phyloP scores from a whole-genome alignment of 2,797 vertebrate genomes.

The Pangasius djambal region DNA sequence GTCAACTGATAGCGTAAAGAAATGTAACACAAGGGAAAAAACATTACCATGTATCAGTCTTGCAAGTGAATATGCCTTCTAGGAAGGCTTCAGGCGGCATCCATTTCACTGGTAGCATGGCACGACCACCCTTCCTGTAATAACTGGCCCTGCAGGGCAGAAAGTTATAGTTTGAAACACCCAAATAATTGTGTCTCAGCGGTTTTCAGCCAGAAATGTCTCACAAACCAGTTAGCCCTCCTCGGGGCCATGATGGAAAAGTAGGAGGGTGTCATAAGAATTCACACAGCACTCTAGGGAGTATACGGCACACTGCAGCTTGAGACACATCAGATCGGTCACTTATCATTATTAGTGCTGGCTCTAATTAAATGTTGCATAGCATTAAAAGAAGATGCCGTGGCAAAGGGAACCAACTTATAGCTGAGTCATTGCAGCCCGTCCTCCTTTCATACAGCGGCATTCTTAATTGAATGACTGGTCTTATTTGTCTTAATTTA shows the following conservation, averaged over 20 bases:
- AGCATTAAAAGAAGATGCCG: not conserved
- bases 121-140: slow-evolving; percentile 87
- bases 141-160: slow-evolving; percentile 84
- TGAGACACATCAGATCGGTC: no score
- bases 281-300: not conserved
- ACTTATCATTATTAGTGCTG: no score
- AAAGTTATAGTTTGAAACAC: not conserved
- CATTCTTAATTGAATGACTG: not conserved
- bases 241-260: not conserved
- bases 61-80: slow-evolving; percentile 93
- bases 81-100: slow-evolving; percentile 94
- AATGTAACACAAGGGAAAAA: not conserved
- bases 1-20: not conserved
- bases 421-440: not conserved
- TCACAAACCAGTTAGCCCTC: not conserved
- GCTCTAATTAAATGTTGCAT: not conserved
- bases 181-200: not conserved
- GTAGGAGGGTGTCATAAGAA: not conserved
- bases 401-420: not conserved
- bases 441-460: not conserved
- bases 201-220: not conserved
- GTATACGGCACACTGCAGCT: not conserved
- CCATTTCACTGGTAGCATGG: slow-evolving; percentile 94
- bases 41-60: slow-evolving; percentile 91
- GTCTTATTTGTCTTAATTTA: not conserved